Evolutionary conservation across 2,888 invertebrate species (phyloP).

Genomic region (Aleiodes leptofemur): DNA sequence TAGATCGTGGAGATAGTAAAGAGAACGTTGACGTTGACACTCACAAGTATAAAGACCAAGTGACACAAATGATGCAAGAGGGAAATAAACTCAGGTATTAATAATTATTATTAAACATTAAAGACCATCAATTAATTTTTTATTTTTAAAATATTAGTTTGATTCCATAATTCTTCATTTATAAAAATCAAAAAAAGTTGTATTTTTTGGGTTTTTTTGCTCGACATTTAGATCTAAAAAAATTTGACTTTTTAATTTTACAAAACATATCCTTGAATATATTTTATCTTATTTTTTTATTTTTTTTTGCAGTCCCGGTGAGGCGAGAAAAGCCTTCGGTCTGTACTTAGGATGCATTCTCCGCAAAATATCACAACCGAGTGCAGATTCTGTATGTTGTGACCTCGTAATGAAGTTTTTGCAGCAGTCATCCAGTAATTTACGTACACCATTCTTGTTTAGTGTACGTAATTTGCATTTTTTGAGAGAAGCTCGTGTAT

Average conservation of each 20-base stretch:
- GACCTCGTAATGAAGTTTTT: constrained; percentile 86
- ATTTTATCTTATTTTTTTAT: constrained; percentile 1
- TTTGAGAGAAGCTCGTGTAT: constrained; percentile 18
- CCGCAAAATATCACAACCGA: constrained; percentile 79
- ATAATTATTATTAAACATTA: too few relatives aligned
- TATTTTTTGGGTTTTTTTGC: not conserved
- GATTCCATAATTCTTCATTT: too few relatives aligned
- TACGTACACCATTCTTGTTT: constrained; percentile 83
- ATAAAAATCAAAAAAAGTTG: too few relatives aligned
- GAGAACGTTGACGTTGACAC: constrained; percentile 75
- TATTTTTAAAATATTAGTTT: not conserved
- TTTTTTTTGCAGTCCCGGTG: constrained; percentile 75
- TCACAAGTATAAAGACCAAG: constrained; percentile 78
- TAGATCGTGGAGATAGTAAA: constrained; percentile 70
- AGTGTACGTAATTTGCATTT: constrained; percentile 74
- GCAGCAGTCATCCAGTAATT: constrained; percentile 82
- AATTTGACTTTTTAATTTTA: constrained; percentile 9
- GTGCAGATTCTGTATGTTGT: constrained; percentile 74
- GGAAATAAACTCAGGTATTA: constrained; percentile 82
- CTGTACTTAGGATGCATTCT: constrained; percentile 86
- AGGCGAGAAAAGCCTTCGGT: constrained; percentile 87
- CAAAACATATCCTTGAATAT: not conserved
- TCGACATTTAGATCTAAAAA: not conserved
- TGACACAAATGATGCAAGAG: constrained; percentile 79
- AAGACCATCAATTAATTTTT: constrained; percentile 36